A percentile compares a stretch with the other conserved stretches of the same genome.
phyloP scores from a whole-genome alignment of 23 tunicate species.

The Pegea sp. region DNA sequence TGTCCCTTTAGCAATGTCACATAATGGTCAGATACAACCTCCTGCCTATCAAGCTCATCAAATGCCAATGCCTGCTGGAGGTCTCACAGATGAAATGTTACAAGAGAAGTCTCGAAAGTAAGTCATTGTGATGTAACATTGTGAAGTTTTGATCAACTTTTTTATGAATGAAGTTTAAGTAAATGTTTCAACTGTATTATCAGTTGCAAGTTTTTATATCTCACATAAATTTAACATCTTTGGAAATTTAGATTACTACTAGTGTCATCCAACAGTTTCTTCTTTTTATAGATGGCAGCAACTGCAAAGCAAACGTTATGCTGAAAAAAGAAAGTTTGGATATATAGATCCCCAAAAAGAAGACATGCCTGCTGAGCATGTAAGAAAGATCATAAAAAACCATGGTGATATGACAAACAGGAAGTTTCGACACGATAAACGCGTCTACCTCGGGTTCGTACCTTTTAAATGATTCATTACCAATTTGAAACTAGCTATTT shows the following conservation, averaged over 20 bases:
- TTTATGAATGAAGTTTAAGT: too few species aligned
- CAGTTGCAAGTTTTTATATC: too few species aligned
- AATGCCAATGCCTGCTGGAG: conserved; percentile 32
- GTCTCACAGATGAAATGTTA: conserved; percentile 42
- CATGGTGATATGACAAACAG: conserved; percentile 99
- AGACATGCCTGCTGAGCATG: conserved; percentile 99
- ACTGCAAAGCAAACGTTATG: conserved; percentile 81
- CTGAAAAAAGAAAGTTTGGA: conserved; percentile 95
- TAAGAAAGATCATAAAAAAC: conserved; percentile 85
- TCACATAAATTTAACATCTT: too few species aligned
- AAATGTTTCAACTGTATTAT: too few species aligned
- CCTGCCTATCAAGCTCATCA: conserved; percentile 20
- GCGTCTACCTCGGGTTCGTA: conserved; percentile 85
- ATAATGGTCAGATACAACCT: too few species aligned
- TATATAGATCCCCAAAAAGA: conserved; percentile 96
- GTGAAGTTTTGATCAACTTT: too few species aligned
- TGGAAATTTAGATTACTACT: too few species aligned
- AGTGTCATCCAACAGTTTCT: too few species aligned
- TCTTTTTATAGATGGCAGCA: conserved; percentile 75
- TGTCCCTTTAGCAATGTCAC: too few species aligned
- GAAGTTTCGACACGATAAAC: conserved; percentile 90
- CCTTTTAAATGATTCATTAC: not conserved
- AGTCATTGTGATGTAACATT: too few species aligned
- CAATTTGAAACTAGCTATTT: not conserved
- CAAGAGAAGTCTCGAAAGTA: conserved; percentile 71